Percentiles rank a stretch among this genome's conserved stretches.
These are phyloP conservation scores for Saguinus midas DNA, from an alignment of 2,113 vertebrate species.

Conservation along the genomic window DNA sequence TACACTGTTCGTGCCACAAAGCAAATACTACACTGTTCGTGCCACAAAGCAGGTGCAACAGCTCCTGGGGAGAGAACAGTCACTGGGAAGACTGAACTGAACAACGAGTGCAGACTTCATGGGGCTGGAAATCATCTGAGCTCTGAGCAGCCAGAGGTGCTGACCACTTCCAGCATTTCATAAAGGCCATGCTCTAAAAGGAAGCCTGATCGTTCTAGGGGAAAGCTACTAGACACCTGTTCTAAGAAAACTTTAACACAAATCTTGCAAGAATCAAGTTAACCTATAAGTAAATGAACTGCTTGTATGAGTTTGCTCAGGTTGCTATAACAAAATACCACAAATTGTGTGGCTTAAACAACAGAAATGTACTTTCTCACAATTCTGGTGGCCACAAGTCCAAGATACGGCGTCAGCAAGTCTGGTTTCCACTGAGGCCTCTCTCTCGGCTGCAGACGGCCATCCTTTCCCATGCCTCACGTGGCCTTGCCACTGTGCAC, in stretches of 20 bases:
- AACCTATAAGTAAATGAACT: not conserved
- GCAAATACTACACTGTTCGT: not conserved
- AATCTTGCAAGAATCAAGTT: not conserved
- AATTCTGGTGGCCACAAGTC: too few relatives aligned
- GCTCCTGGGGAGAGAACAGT: rapidly evolving
- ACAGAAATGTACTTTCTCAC: too few relatives aligned
- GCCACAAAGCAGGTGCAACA: too few relatives aligned
- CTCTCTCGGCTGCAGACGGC: not conserved
- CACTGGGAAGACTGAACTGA: not conserved
- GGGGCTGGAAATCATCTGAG: not conserved
- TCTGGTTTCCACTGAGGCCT: not conserved
- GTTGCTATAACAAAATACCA: not conserved
- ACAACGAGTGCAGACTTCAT: rapidly evolving
- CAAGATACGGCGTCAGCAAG: rapidly evolving
- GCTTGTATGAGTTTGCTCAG: too few relatives aligned
- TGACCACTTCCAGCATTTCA: too few relatives aligned
- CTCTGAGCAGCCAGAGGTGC: too few relatives aligned
- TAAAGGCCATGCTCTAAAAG: not conserved
- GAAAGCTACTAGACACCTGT: rapidly evolving
- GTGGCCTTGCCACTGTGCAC: too few relatives aligned
- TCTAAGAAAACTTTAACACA: too few relatives aligned
- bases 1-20: too few relatives aligned
- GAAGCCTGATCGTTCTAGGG: too few relatives aligned
- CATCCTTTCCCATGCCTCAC: too few relatives aligned
- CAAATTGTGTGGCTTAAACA: too few relatives aligned